Evolutionary conservation across 2,113 vertebrate species (phyloP), one percentile per base, ranked within the genome.

Genomic region (Myotis brandtii): DNA sequence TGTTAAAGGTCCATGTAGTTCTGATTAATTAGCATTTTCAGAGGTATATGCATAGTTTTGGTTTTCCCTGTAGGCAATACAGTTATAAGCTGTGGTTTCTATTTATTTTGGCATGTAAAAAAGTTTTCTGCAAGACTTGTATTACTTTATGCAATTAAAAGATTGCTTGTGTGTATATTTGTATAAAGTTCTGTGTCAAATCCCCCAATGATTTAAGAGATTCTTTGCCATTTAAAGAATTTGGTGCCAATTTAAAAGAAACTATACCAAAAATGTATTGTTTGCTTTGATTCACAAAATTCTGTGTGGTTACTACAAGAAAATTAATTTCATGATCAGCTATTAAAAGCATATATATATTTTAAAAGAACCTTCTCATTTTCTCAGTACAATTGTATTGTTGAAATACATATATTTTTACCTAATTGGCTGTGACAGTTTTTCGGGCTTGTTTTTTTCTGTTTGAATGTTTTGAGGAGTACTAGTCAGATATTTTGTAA

Each of bases 221-320:
- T 43, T 88, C 6, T 73, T 95, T 89, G 46, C 81, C 23, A 54
- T 83, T 94, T 94, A 52, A 87, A 93, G 90, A n/a, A 16, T 84
- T 77, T 86, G 81, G 7, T 12, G 21, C 40, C 12, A 46, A 17
- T 81, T 79, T 86, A 48, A 81, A 93, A 93, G 59, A 80, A 84
- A 84, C 20, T 76, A 50, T 4, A 59, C n/a, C n/a, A n/a, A 75
- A 62, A 62, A 46, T 54, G 3, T 59, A 14, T 77, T 79, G 7
- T 91, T 93, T 97, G 25, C 40, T 91, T 86, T 90, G 20, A 75
- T 82, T 89, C 48, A 92, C 67, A 86, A 79, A 93, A 90, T 90
- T 82, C 34, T 50, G 0, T 89, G 43, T 56, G 62, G n/a, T 62
- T 64, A 76, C 12, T 67, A 25, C n/a, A 79, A 90, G 76, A 37